phyloP scores from a whole-genome alignment of 2,888 invertebrate genomes.

The Penaeus monodon region DNA sequence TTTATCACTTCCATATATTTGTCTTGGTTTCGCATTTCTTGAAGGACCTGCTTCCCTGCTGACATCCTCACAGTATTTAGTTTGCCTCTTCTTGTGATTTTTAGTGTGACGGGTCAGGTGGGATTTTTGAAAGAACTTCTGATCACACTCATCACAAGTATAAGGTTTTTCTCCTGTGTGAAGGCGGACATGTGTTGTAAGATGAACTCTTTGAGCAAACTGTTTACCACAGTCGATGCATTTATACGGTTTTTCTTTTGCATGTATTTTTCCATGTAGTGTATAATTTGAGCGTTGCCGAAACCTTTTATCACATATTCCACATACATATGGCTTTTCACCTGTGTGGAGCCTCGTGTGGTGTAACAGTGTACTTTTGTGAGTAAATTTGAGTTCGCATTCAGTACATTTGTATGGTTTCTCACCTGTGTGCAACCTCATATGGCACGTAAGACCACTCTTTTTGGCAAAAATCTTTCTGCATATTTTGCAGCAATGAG shows the following conservation, averaged over 20 bases:
- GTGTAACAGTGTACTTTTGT: background rate
- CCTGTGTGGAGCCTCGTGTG: conserved; percentile 18
- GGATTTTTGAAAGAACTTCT: too few species aligned
- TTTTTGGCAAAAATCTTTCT: conserved; percentile 6
- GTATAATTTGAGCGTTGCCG: too few species aligned
- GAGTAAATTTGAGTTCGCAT: background rate
- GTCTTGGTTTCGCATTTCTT: too few species aligned
- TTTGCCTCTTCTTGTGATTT: too few species aligned
- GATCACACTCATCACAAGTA: background rate
- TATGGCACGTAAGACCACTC: conserved; percentile 7
- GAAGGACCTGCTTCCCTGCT: too few species aligned
- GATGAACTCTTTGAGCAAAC: background rate
- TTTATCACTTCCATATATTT: too few species aligned
- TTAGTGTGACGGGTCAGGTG: too few species aligned
- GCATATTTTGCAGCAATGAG: conserved; percentile 1
- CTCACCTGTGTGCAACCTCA: conserved; percentile 22
- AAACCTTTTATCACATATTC: conserved; percentile 11
- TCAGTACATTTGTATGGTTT: conserved; percentile 7
- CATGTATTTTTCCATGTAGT: too few species aligned
- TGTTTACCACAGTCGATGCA: conserved; percentile 11
- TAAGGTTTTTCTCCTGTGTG: conserved; percentile 28
- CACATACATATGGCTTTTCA: background rate
- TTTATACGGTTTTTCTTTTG: background rate
- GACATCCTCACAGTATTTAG: too few species aligned
- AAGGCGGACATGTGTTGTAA: conserved; percentile 1